Percentiles rank a stretch among this genome's conserved stretches.
Conservation (phyloP, 2,888 invertebrate species). For the Gortyna flavago region DNA sequence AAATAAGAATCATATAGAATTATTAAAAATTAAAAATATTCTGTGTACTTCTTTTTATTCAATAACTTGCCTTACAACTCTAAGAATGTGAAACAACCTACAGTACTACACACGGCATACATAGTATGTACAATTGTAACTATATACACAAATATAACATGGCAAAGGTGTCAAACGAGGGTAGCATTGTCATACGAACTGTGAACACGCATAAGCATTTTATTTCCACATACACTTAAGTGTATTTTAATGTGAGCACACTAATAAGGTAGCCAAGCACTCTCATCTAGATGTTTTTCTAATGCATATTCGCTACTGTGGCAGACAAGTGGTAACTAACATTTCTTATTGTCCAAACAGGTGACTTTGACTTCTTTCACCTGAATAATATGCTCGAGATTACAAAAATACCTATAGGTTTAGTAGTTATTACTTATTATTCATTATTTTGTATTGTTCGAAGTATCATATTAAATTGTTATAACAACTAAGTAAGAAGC, state of each 20-base stretch:
- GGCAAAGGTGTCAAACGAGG: slow-evolving; percentile 77
- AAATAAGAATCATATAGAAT: slow-evolving; percentile 60
- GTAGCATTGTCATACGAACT: slow-evolving; percentile 71
- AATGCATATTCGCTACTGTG: slow-evolving; percentile 72
- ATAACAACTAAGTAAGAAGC: slow-evolving; percentile 26
- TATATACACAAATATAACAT: slow-evolving; percentile 86
- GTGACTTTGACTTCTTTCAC: slow-evolving; percentile 68
- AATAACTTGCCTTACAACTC: slow-evolving; percentile 81
- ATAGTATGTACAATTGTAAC: slow-evolving; percentile 87
- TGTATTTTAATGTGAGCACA: slow-evolving; percentile 36
- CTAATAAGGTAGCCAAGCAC: slow-evolving; percentile 24
- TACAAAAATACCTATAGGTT: slow-evolving; percentile 54
- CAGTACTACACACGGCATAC: slow-evolving; percentile 87
- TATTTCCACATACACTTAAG: slow-evolving; percentile 52
- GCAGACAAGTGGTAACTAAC: slow-evolving; percentile 82
- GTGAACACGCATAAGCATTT: slow-evolving; percentile 72
- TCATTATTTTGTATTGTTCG: slow-evolving; percentile 41
- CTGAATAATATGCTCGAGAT: slow-evolving; percentile 60
- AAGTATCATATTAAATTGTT: slow-evolving; percentile 44
- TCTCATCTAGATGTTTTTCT: slow-evolving; percentile 53
- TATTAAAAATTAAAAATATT: slow-evolving; percentile 70
- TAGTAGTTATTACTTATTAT: slow-evolving; percentile 38
- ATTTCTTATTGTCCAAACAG: slow-evolving; percentile 81
- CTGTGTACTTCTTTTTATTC: slow-evolving; percentile 78
- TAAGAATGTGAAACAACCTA: slow-evolving; percentile 86